phyloP scores from a whole-genome alignment of 2,888 invertebrate species.

The Lasioglossum marginatum region DNA sequence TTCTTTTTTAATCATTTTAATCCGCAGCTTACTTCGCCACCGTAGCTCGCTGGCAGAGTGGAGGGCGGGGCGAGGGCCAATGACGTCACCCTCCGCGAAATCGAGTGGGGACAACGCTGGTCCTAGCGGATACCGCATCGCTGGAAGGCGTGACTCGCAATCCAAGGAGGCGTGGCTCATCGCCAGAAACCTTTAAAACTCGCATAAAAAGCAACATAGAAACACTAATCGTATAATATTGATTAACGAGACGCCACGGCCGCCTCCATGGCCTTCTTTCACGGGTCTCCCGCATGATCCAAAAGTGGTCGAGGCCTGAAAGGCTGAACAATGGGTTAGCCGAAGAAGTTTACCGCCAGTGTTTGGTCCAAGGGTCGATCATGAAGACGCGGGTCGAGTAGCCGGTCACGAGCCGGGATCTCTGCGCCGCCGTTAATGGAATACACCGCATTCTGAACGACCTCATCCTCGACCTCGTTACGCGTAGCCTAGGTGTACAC shows the following conservation, averaged over 20 bases:
- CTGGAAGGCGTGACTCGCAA: neutral
- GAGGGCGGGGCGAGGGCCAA: neutral
- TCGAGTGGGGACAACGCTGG: too few relatives aligned
- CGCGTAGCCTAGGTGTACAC: slow-evolving; percentile 62
- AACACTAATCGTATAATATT: neutral
- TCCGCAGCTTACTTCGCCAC: too few relatives aligned
- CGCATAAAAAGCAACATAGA: neutral
- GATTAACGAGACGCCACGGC: neutral
- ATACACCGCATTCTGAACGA: slow-evolving; percentile 70
- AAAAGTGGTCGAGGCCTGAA: neutral
- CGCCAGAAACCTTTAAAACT: neutral
- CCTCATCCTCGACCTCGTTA: slow-evolving; percentile 70
- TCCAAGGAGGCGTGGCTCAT: neutral
- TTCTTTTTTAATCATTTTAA: too few relatives aligned
- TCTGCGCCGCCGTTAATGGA: slow-evolving; percentile 67
- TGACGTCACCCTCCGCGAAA: neutral
- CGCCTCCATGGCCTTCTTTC: neutral
- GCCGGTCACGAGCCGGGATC: slow-evolving; percentile 6
- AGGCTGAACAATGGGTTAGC: slow-evolving; percentile 23
- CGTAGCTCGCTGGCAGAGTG: neutral
- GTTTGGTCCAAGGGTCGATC: slow-evolving; percentile 54
- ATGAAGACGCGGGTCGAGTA: slow-evolving; percentile 31
- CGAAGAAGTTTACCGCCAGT: slow-evolving; percentile 68
- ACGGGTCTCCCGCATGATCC: neutral
- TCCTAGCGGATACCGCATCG: neutral